Evolutionary conservation across 2,888 invertebrate genomes (phyloP).

Genomic region (Dryomyza anilis): DNA sequence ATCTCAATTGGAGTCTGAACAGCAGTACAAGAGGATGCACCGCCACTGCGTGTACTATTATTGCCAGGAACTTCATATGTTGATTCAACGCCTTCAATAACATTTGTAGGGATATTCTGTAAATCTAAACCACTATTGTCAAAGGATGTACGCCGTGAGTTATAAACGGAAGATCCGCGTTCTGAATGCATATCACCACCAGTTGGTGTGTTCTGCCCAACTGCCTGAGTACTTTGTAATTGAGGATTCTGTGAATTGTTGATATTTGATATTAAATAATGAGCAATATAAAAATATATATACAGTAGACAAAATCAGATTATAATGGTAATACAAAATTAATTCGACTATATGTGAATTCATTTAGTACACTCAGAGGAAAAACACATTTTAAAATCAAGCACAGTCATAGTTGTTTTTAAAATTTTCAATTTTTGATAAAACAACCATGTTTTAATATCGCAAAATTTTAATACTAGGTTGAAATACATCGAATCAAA

Average conservation of each 20-base stretch:
- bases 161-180: slow-evolving; percentile 56
- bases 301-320: too few species aligned
- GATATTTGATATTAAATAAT: slow-evolving; percentile 31
- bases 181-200: slow-evolving; percentile 46
- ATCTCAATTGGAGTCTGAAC: slow-evolving; percentile 39
- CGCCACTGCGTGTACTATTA: slow-evolving; percentile 17
- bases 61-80: slow-evolving; percentile 28
- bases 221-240: slow-evolving; percentile 32
- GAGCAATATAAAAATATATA: too few species aligned
- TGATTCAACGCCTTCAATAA: slow-evolving; percentile 45
- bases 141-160: slow-evolving; percentile 57
- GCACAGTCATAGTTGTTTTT: too few species aligned
- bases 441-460: too few species aligned
- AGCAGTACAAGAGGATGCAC: slow-evolving; percentile 34
- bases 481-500: too few species aligned
- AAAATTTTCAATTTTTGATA: too few species aligned
- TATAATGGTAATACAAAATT: too few species aligned
- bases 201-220: slow-evolving; percentile 52
- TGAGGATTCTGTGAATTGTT: slow-evolving; percentile 35
- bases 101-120: slow-evolving; percentile 47
- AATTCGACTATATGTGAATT: too few species aligned
- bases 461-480: too few species aligned
- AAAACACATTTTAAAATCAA: too few species aligned
- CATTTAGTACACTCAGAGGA: too few species aligned
- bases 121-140: slow-evolving; percentile 56